A percentile compares a stretch with the other conserved stretches of the same genome.
Evolutionary conservation across 2,113 vertebrate species (phyloP).

Genomic region (Electrona antarctica): DNA sequence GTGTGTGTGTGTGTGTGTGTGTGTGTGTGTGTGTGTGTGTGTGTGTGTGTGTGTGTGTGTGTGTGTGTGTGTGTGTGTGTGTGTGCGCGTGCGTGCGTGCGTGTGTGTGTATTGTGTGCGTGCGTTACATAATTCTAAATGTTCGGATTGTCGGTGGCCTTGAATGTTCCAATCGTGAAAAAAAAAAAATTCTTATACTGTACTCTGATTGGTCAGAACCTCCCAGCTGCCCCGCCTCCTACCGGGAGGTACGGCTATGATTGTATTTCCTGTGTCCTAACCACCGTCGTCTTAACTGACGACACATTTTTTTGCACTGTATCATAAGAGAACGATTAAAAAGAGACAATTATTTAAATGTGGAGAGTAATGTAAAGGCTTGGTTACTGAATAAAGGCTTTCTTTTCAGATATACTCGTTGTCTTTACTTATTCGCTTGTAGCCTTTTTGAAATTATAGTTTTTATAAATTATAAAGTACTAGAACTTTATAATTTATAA

Average conservation of each 20-base stretch:
- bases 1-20: slow-evolving; percentile 12
- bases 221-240: slow-evolving; percentile 36
- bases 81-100: not conserved
- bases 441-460: too few relatives aligned
- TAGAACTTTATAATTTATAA: too few relatives aligned
- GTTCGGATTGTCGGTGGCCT: slow-evolving; percentile 73
- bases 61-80: not conserved
- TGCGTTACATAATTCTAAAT: slow-evolving; percentile 21
- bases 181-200: slow-evolving; percentile 40
- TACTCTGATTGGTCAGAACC: slow-evolving; percentile 53
- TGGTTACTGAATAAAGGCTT: slow-evolving; percentile 77
- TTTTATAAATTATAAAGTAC: too few relatives aligned
- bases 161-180: slow-evolving; percentile 56
- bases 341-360: slow-evolving; percentile 40
- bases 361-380: slow-evolving; percentile 46
- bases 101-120: slow-evolving; percentile 2
- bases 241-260: slow-evolving; percentile 57
- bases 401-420: slow-evolving; percentile 50
- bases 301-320: slow-evolving; percentile 67
- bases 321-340: slow-evolving; percentile 36
- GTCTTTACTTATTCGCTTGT: not conserved
- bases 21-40: too few relatives aligned
- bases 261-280: slow-evolving; percentile 64
- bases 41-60: not conserved
- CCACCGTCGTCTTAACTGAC: slow-evolving; percentile 43